These are phyloP conservation scores for Phorcus lineatus DNA, from an alignment of 2,888 invertebrate genomes.

Conservation along the genomic window DNA sequence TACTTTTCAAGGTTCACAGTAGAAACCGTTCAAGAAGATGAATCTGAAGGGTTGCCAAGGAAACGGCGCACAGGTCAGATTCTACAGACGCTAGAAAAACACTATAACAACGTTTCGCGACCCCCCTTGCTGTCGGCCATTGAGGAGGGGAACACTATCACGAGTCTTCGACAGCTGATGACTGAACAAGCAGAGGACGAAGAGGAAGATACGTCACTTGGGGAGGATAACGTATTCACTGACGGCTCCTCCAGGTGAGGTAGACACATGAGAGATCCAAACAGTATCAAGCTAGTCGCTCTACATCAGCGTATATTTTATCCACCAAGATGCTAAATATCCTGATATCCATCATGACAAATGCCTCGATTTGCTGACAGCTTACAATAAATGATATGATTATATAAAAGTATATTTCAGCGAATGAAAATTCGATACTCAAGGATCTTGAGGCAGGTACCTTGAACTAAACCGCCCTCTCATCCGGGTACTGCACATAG, in stretches of 20 bases:
- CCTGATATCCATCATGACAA: too few species aligned
- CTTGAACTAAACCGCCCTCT: too few species aligned
- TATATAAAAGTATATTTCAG: too few species aligned
- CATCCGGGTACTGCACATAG: too few species aligned
- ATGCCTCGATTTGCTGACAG: too few species aligned
- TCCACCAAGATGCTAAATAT: too few species aligned
- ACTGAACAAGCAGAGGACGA: neutral
- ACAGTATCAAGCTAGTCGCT: too few species aligned
- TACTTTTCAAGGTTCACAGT: neutral
- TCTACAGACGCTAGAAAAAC: constrained; percentile 43
- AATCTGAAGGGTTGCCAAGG: neutral
- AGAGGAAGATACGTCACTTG: neutral
- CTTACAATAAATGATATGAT: too few species aligned
- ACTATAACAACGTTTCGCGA: constrained; percentile 40
- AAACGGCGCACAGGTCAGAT: constrained; percentile 50
- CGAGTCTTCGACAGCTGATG: constrained; percentile 56
- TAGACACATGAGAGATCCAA: too few species aligned
- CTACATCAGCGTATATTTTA: too few species aligned
- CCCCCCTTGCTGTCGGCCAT: constrained; percentile 63
- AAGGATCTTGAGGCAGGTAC: too few species aligned
- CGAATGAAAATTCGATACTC: too few species aligned
- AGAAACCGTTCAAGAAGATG: neutral
- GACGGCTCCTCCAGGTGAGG: neutral
- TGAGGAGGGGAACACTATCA: constrained; percentile 64
- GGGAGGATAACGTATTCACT: constrained; percentile 7